A percentile compares a stretch with the other conserved stretches of the same genome.
phyloP scores from a whole-genome alignment of 2,113 vertebrate species.

The Brachionichthys hirsutus region DNA sequence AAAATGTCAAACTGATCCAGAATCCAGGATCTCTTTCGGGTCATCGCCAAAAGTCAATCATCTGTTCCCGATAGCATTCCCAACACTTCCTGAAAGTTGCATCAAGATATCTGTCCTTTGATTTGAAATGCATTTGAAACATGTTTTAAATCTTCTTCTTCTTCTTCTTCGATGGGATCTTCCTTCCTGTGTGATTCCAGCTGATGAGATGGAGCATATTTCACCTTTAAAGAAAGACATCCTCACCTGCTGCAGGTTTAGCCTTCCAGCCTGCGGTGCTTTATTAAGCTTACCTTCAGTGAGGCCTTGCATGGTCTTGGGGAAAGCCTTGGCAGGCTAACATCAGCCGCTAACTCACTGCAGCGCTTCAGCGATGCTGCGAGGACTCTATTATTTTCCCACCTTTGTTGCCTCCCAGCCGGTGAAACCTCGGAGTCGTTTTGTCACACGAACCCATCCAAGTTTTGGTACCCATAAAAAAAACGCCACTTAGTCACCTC shows the following conservation, averaged over 20 bases:
- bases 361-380: constrained; percentile 28
- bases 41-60: too few relatives aligned
- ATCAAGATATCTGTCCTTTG: too few relatives aligned
- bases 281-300: constrained; percentile 66
- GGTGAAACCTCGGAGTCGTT: constrained; percentile 26
- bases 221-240: constrained; percentile 14
- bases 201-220: constrained; percentile 24
- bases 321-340: constrained; percentile 60
- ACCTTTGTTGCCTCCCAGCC: constrained; percentile 45
- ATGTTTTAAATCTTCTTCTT: background rate
- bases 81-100: too few relatives aligned
- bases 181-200: constrained; percentile 18
- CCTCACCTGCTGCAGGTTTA: constrained; percentile 48
- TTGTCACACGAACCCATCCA: constrained; percentile 24
- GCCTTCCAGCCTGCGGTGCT: constrained; percentile 58
- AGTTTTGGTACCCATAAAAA: constrained; percentile 14
- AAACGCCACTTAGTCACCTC: constrained; percentile 15
- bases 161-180: background rate
- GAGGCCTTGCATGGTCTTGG: constrained; percentile 53
- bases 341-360: constrained; percentile 62
- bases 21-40: too few relatives aligned
- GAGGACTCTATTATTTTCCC: constrained; percentile 62
- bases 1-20: too few relatives aligned
- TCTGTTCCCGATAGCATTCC: too few relatives aligned
- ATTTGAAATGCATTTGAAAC: too few relatives aligned